Percentiles rank a stretch among this genome's conserved stretches.
Evolutionary conservation across 2,797 vertebrate species (phyloP).

Genomic region (Chromis chromis): DNA sequence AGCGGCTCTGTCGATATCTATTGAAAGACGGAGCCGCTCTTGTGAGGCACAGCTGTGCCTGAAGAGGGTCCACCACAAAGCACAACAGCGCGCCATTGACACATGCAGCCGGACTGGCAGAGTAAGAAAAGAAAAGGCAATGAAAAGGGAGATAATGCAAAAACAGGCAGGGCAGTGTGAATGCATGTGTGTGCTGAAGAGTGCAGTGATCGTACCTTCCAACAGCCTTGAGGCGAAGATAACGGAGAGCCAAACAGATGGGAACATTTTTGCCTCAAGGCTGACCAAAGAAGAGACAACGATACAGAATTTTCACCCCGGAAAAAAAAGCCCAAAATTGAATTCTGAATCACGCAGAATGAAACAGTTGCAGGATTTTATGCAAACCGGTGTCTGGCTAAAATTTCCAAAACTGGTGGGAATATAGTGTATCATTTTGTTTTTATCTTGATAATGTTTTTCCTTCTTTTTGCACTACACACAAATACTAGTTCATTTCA

Average conservation of each 20-base stretch:
- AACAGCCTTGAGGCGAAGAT: slow-evolving; percentile 46
- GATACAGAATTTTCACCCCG: slow-evolving; percentile 17
- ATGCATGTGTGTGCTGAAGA: slow-evolving; percentile 6
- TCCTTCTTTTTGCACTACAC: background rate
- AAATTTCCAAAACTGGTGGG: too few species aligned
- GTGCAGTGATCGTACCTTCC: slow-evolving; percentile 39
- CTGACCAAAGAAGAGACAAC: slow-evolving; percentile 37
- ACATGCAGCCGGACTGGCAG: slow-evolving; percentile 56
- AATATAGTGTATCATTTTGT: background rate
- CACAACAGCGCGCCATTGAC: slow-evolving; percentile 61
- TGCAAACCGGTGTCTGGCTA: background rate
- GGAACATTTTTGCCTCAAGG: slow-evolving; percentile 51
- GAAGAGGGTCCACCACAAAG: slow-evolving; percentile 59
- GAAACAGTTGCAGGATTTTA: background rate
- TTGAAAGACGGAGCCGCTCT: slow-evolving; percentile 60
- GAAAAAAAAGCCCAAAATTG: slow-evolving; percentile 37
- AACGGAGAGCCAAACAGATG: slow-evolving; percentile 58
- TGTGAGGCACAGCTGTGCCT: slow-evolving; percentile 64
- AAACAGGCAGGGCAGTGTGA: slow-evolving; percentile 38
- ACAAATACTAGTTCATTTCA: background rate
- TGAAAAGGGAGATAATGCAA: slow-evolving; percentile 59
- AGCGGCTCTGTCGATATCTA: slow-evolving; percentile 62
- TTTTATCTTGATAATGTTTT: background rate
- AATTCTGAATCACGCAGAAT: background rate
- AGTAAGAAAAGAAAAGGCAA: slow-evolving; percentile 58